These are phyloP conservation scores for Sussaba pulchella DNA, from an alignment of 2,888 invertebrate species.

Conservation along the genomic window DNA sequence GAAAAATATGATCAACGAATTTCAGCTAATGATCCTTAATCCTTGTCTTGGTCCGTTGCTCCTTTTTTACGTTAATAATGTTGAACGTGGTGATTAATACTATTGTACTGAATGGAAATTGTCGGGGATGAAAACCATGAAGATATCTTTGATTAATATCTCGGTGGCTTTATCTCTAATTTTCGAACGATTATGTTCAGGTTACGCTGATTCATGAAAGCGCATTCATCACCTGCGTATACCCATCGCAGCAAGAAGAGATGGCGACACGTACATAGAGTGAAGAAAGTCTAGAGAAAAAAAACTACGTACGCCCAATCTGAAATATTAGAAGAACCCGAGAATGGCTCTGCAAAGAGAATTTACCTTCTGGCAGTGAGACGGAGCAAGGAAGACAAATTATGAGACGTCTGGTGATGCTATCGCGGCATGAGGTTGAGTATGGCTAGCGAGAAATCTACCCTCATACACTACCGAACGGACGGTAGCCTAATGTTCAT, in stretches of 20 bases:
- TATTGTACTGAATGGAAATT: too few species aligned
- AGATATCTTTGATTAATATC: too few species aligned
- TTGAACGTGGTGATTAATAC: too few species aligned
- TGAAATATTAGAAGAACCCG: conserved; percentile 54
- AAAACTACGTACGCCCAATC: conserved; percentile 42
- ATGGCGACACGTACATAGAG: conserved; percentile 49
- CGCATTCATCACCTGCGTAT: conserved; percentile 28
- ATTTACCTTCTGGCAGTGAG: conserved; percentile 23
- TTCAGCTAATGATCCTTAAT: too few species aligned
- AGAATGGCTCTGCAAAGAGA: conserved; percentile 16
- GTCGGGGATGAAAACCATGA: too few species aligned
- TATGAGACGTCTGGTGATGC: conserved; percentile 43
- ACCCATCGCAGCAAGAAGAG: conserved; percentile 23
- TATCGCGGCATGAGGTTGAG: conserved; percentile 8
- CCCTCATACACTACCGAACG: conserved; percentile 53
- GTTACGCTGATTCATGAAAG: conserved; percentile 34
- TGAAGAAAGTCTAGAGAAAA: conserved; percentile 31
- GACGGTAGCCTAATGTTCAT: conserved; percentile 76
- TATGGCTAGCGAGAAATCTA: conserved; percentile 27
- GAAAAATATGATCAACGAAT: too few species aligned
- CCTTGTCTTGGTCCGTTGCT: too few species aligned
- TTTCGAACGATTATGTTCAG: conserved; percentile 48
- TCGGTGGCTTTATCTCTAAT: conserved; percentile 40
- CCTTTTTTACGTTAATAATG: too few species aligned
- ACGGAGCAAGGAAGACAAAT: conserved; percentile 67